Conservation (phyloP, 2,888 invertebrate genomes). For the Cancer borealis region DNA sequence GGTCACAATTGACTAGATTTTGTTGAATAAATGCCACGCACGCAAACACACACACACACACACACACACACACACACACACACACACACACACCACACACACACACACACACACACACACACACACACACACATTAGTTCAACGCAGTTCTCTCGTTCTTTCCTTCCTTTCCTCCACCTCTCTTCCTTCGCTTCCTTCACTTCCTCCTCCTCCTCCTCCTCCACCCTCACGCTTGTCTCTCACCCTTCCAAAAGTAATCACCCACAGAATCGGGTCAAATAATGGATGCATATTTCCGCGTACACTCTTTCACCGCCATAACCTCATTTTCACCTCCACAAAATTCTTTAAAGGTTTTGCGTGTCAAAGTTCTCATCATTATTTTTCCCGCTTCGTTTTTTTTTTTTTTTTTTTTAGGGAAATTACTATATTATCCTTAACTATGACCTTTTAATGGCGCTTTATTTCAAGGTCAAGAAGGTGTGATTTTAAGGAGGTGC, state of each 20-base stretch:
- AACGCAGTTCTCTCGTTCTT: neutral
- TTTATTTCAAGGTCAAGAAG: neutral
- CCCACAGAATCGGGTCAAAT: neutral
- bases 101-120: too few relatives aligned
- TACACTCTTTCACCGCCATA: neutral
- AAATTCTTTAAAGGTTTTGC: neutral
- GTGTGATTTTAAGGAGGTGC: neutral
- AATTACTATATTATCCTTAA: neutral
- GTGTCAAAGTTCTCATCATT: neutral
- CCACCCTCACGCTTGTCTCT: neutral
- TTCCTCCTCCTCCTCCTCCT: too few relatives aligned
- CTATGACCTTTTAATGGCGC: neutral
- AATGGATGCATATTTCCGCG: slow-evolving; percentile 6
- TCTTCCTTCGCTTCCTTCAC: neutral
- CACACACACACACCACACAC: neutral
- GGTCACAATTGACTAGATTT: neutral
- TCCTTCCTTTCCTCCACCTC: neutral
- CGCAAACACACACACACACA: neutral
- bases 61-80: neutral
- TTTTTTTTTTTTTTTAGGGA: too few relatives aligned
- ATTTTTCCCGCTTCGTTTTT: neutral
- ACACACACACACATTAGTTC: neutral
- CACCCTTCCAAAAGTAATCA: neutral
- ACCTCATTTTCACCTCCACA: neutral
- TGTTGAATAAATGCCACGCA: slow-evolving; percentile 5